Conservation (phyloP, 2,797 vertebrate genomes). For the Labroides dimidiatus region DNA sequence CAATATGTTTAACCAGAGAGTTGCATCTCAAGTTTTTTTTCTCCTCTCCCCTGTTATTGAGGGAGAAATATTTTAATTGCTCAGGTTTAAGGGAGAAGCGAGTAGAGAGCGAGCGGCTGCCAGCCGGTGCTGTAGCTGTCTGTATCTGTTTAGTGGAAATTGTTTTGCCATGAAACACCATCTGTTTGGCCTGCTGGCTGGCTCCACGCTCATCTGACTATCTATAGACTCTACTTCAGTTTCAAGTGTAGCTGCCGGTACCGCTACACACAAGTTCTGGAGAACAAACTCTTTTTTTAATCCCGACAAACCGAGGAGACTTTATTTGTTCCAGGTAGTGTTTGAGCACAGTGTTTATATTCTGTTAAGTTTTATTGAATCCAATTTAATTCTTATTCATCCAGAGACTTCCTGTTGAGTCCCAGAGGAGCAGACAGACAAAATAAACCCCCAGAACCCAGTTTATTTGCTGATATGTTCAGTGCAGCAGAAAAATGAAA, state of each 20-base stretch:
- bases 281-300: constrained; percentile 4
- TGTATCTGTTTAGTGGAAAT: constrained; percentile 51
- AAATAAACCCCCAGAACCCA: too few species aligned
- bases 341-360: not conserved
- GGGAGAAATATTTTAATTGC: constrained; percentile 74
- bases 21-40: constrained; percentile 51
- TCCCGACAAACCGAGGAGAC: constrained; percentile 11
- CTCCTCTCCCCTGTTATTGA: constrained; percentile 60
- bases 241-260: constrained; percentile 34
- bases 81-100: constrained; percentile 60
- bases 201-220: constrained; percentile 62
- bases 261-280: constrained; percentile 9
- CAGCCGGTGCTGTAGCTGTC: constrained; percentile 35
- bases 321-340: constrained; percentile 2
- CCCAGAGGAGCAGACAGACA: too few species aligned
- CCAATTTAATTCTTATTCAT: not conserved
- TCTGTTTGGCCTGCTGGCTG: constrained; percentile 59
- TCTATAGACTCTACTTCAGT: constrained; percentile 63
- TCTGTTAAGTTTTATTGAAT: not conserved
- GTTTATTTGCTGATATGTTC: too few species aligned
- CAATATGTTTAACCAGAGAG: constrained; percentile 39
- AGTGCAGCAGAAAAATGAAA: too few species aligned
- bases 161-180: constrained; percentile 56
- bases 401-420: not conserved
- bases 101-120: constrained; percentile 28